A percentile compares a stretch with the other conserved stretches of the same genome.
These are phyloP conservation scores for Triplophysa tibetana DNA, from an alignment of 2,113 vertebrate genomes.

Conservation along the genomic window DNA sequence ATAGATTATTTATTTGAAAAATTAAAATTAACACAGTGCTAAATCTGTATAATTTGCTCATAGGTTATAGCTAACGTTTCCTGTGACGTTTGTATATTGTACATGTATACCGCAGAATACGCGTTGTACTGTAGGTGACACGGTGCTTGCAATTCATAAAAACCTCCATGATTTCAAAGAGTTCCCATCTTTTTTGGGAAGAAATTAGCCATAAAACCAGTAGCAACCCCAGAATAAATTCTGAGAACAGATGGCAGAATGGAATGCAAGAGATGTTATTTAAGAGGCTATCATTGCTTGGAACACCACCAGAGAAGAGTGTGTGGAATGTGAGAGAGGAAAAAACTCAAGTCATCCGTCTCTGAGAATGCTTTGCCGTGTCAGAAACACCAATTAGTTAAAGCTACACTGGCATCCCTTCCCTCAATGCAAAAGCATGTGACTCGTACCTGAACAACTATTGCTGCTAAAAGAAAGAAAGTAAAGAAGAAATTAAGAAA, in stretches of 20 bases:
- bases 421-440: not conserved
- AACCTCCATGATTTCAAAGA: too few relatives aligned
- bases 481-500: constrained; percentile 1
- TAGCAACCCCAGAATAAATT: not conserved
- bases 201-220: not conserved
- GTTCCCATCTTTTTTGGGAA: not conserved
- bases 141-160: not conserved
- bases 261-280: constrained; percentile 14
- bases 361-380: constrained; percentile 6
- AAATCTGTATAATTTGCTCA: too few relatives aligned
- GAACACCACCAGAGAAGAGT: constrained; percentile 26
- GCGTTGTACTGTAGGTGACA: not conserved
- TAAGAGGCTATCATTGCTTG: constrained; percentile 30
- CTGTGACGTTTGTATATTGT: not conserved
- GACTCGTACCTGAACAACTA: not conserved
- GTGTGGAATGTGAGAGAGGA: constrained; percentile 26
- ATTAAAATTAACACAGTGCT: too few relatives aligned
- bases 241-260: constrained; percentile 28
- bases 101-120: not conserved
- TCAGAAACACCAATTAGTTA: constrained; percentile 31
- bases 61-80: too few relatives aligned
- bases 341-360: constrained; percentile 25
- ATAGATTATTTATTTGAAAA: too few relatives aligned
- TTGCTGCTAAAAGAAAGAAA: not conserved
- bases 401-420: not conserved